These are phyloP conservation scores for Ectemnius lituratus DNA, from an alignment of 2,888 invertebrate genomes.

Conservation along the genomic window DNA sequence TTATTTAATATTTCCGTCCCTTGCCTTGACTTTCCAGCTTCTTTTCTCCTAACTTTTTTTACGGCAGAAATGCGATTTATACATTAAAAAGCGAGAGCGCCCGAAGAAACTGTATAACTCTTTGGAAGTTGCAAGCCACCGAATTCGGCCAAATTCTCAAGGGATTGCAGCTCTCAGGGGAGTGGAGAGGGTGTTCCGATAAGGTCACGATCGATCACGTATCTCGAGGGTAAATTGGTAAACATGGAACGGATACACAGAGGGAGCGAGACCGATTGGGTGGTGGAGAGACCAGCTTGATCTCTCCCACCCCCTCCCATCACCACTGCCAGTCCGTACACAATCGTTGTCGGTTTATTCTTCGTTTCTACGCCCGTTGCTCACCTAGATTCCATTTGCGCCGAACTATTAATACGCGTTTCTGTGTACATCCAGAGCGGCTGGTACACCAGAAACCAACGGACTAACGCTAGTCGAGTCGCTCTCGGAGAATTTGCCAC, in stretches of 20 bases:
- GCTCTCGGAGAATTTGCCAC: constrained; percentile 31
- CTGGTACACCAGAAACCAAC: constrained; percentile 51
- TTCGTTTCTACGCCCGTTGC: constrained; percentile 28
- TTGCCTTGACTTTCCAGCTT: no score
- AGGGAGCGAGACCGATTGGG: constrained; percentile 23
- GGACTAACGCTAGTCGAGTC: constrained; percentile 49
- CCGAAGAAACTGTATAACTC: no score
- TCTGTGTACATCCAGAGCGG: constrained; percentile 62
- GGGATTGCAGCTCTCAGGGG: no score
- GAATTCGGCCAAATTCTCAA: no score
- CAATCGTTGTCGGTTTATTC: constrained; percentile 22
- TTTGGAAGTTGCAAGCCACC: no score
- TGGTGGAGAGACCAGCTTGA: constrained; percentile 11
- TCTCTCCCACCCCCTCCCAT: constrained; percentile 24
- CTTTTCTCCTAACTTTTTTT: no score
- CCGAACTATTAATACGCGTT: constrained; percentile 70
- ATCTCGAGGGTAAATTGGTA: constrained; percentile 5
- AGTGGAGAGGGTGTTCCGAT: neutral
- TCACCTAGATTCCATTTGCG: constrained; percentile 59
- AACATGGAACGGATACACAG: neutral
- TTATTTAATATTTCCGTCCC: no score
- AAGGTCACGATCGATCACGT: constrained; percentile 21
- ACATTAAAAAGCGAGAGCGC: no score
- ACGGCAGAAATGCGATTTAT: no score
- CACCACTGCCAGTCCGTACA: constrained; percentile 21